A percentile compares a stretch with the other conserved stretches of the same genome.
These are phyloP conservation scores for Athalia cordata DNA, from an alignment of 2,888 invertebrate genomes.

Conservation along the genomic window DNA sequence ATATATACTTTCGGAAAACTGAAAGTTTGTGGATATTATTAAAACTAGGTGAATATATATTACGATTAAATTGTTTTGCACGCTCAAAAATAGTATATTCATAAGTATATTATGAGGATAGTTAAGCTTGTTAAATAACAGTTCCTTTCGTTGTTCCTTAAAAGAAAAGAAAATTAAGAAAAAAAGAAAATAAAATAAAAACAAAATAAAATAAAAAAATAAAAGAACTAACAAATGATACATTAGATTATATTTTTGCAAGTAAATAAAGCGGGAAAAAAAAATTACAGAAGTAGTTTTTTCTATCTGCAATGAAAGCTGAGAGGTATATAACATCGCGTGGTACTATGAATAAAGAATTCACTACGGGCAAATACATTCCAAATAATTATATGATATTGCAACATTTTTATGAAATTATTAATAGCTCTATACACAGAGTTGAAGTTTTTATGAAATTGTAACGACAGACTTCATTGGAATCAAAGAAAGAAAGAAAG, in stretches of 20 bases:
- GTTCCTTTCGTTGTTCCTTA: conserved; percentile 19
- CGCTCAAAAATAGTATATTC: not conserved
- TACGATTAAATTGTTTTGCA: not conserved
- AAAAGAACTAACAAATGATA: conserved; percentile 37
- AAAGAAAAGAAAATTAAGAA: conserved; percentile 27
- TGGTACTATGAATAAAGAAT: not conserved
- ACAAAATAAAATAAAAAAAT: not conserved
- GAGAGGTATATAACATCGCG: conserved; percentile 19
- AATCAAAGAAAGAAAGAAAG: not conserved
- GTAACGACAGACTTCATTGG: not conserved
- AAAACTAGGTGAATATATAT: not conserved
- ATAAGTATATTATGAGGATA: not conserved
- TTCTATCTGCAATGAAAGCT: conserved; percentile 28
- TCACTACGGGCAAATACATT: not conserved
- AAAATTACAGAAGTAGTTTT: conserved; percentile 16
- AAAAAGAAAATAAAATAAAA: not conserved
- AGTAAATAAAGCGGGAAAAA: conserved; percentile 44
- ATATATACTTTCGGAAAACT: too few species aligned
- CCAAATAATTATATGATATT: not conserved
- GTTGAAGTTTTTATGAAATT: not conserved
- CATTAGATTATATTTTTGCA: conserved; percentile 64
- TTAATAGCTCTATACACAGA: conserved; percentile 2
- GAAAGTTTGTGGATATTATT: too few species aligned
- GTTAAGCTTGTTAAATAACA: conserved; percentile 4
- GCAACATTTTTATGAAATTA: conserved; percentile 27